Percentiles rank a stretch among this genome's conserved stretches.
Evolutionary conservation across 2,113 vertebrate genomes (phyloP).

Genomic region (Electrona antarctica): DNA sequence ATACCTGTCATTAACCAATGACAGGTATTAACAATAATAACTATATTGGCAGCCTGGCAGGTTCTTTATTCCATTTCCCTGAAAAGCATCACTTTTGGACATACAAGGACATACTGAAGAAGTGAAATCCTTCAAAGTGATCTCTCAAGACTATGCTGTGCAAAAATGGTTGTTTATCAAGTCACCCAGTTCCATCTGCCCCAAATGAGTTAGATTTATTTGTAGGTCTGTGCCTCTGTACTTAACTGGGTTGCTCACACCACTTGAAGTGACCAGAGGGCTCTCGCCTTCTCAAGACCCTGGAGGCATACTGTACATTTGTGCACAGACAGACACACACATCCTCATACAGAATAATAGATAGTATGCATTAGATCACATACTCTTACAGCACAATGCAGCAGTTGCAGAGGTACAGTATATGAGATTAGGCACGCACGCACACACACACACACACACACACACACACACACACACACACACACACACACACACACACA

Average conservation of each 20-base stretch:
- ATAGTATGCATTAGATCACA: too few species aligned
- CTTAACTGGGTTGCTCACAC: slow-evolving; percentile 38
- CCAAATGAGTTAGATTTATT: slow-evolving; percentile 38
- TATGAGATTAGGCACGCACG: too few species aligned
- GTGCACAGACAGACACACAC: neutral
- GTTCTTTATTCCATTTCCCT: too few species aligned
- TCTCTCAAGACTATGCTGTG: neutral
- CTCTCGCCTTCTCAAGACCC: slow-evolving; percentile 24
- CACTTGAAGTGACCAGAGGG: slow-evolving; percentile 50
- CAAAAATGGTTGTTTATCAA: slow-evolving; percentile 43
- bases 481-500: neutral
- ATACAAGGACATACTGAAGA: too few species aligned
- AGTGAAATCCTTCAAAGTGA: too few species aligned
- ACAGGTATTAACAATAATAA: too few species aligned
- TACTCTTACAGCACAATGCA: too few species aligned
- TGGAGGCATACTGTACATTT: neutral
- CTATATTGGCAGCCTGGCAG: too few species aligned
- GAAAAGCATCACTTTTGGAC: too few species aligned
- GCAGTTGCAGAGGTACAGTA: too few species aligned
- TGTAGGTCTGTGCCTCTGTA: slow-evolving; percentile 30
- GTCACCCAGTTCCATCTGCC: slow-evolving; percentile 25
- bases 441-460: slow-evolving; percentile 36
- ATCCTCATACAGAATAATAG: neutral
- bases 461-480: slow-evolving; percentile 16
- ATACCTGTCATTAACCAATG: too few species aligned